Evolutionary conservation across 1,140 invertebrate genomes (phyloP), one percentile per base, ranked within the genome.

Genomic region (Trichomalopsis sarcophagae): DNA sequence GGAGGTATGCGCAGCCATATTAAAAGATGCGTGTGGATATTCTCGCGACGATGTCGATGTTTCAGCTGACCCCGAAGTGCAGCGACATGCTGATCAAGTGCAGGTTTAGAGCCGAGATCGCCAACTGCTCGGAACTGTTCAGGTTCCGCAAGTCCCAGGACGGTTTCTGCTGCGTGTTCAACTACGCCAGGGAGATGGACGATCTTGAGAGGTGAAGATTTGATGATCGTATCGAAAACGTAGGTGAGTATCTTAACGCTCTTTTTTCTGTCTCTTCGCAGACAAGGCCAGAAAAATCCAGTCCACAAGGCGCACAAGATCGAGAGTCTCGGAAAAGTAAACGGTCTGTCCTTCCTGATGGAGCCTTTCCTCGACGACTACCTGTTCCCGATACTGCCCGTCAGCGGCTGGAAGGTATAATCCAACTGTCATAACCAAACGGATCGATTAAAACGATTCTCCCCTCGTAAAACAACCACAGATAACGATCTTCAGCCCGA

Each of bases 131-230:
- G 0, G 87, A 91, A 0, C 82, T 94, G 13, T 95, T 95, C 87
- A 21, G 80, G 0, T 89, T 92, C 5, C 91, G 92, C 11, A 92
- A 92, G 9, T 95, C 95, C 2, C 91, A 92, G n/a, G 92, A 93
- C 23, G 95, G 95, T 30, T 94, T 92, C 86, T 95, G 95, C 88
- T 95, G 95, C 82, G 89, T 92, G 5, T 95, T 95, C 86, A 95
- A 95, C 89, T 94, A 94, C 78, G 77, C 88, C 9, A 87, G 88
- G 11, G 87, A 88, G 78, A n/a, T 47, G 0, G 90, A 91, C 40
- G 90, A 91, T 73, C 75, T 87, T 55, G 40, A n/a, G 0, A 36
- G 62, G 90, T 90, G 75, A 89, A 36, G 3, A 40, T 50, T 27
- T 14, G 62, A 21, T 33, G 47, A 77, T n/a, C n/a, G n/a, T n/a